Evolutionary conservation across 2,888 invertebrate genomes (phyloP).

Genomic region (Liodrosophila aerea): DNA sequence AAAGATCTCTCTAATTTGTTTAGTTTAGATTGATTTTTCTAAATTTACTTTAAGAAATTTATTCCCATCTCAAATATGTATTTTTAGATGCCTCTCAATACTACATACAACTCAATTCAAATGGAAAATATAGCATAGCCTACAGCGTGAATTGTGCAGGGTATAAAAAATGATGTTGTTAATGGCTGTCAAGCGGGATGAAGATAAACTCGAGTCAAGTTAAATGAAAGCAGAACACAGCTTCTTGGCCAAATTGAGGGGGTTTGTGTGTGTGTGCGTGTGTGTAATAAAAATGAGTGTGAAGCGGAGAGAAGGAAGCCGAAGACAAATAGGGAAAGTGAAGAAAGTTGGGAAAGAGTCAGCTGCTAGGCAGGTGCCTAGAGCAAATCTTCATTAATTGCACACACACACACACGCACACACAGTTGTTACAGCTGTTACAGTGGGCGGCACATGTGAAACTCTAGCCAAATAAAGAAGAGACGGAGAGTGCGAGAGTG

Average conservation of each 20-base stretch:
- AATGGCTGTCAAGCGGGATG: constrained; percentile 29
- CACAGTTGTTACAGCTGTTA: no score
- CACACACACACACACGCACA: no score
- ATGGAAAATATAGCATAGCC: neutral
- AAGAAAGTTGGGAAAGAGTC: neutral
- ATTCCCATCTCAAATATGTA: no score
- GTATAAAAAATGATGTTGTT: constrained; percentile 34
- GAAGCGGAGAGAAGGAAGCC: neutral
- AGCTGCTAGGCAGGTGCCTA: constrained; percentile 19
- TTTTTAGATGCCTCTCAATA: no score
- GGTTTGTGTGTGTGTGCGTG: no score
- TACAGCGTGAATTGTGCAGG: neutral
- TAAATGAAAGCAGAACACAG: constrained; percentile 20
- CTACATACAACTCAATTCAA: no score
- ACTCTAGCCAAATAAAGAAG: constrained; percentile 10
- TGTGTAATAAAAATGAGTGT: neutral
- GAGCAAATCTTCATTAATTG: constrained; percentile 54
- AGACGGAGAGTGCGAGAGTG: neutral
- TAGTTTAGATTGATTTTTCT: no score
- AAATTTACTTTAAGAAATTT: no score
- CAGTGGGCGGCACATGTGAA: constrained; percentile 23
- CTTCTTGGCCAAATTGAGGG: constrained; percentile 1
- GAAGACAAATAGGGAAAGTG: neutral
- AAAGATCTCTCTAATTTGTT: no score
- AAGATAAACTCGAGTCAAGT: constrained; percentile 33